Conservation (phyloP, 2,797 vertebrate genomes). For the Pseudochirops corinnae region DNA sequence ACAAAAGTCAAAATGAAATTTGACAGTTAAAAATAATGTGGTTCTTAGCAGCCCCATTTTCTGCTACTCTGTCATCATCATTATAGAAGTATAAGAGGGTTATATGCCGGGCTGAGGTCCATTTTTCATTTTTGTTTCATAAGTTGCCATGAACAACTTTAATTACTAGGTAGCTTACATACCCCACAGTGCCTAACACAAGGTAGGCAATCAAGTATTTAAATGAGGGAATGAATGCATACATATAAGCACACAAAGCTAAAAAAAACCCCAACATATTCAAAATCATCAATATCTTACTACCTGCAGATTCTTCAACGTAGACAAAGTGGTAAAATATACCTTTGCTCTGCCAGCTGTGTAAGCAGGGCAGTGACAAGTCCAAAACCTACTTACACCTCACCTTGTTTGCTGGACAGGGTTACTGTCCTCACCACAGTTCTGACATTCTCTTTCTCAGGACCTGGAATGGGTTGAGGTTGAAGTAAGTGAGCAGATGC, state of each 20-base stretch:
- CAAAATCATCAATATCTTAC: constrained; percentile 1
- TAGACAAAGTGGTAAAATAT: background rate
- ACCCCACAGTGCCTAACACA: constrained; percentile 38
- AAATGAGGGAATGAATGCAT: background rate
- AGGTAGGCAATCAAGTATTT: constrained; percentile 23
- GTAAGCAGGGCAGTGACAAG: background rate
- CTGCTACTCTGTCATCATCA: background rate
- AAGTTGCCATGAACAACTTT: background rate
- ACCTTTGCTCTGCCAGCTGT: background rate
- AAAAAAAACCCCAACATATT: constrained; percentile 43
- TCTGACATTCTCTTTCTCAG: constrained; percentile 91
- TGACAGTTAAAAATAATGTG: background rate
- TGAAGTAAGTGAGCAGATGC: constrained; percentile 76
- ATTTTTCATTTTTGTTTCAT: background rate
- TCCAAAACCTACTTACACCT: constrained; percentile 14
- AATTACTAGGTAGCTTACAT: background rate
- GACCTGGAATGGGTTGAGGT: constrained; percentile 76
- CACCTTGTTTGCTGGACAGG: constrained; percentile 87
- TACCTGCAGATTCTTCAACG: constrained; percentile 26
- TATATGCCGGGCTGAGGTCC: background rate
- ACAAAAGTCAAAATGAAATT: background rate
- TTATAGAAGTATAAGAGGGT: background rate
- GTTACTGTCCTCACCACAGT: constrained; percentile 84
- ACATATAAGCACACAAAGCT: constrained; percentile 31
- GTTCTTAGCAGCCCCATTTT: background rate